Conservation (phyloP, 1,140 invertebrate species). For the Antheraea mylitta region DNA sequence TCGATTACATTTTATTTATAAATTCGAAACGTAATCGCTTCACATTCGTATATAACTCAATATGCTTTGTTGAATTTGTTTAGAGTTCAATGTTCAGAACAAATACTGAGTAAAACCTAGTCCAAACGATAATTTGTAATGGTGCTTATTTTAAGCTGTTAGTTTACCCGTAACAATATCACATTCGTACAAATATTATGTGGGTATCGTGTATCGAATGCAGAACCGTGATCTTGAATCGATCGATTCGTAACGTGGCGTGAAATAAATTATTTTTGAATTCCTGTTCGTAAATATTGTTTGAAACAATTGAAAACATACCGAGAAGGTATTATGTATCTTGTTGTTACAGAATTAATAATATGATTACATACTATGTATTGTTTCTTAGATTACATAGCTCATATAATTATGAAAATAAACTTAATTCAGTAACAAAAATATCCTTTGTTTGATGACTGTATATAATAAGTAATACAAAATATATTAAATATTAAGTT, state of each 20-base stretch:
- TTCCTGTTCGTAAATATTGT: constrained; percentile 4
- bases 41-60: neutral
- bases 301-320: neutral
- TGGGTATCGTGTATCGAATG: neutral
- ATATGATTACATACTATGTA: no score
- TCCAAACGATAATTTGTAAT: neutral
- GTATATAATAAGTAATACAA: no score
- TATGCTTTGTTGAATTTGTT: neutral
- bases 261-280: neutral
- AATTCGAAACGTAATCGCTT: neutral
- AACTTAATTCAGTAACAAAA: no score
- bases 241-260: neutral
- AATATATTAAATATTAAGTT: no score
- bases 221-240: neutral
- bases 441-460: no score
- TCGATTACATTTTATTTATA: neutral
- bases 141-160: neutral
- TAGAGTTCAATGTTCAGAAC: neutral
- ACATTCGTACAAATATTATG: neutral
- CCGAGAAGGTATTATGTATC: neutral
- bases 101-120: neutral
- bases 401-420: neutral
- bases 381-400: no score
- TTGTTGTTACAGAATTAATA: neutral
- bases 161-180: neutral